These are phyloP conservation scores for Ploceus nigricollis DNA, from an alignment of 2,113 vertebrate species.

Conservation along the genomic window DNA sequence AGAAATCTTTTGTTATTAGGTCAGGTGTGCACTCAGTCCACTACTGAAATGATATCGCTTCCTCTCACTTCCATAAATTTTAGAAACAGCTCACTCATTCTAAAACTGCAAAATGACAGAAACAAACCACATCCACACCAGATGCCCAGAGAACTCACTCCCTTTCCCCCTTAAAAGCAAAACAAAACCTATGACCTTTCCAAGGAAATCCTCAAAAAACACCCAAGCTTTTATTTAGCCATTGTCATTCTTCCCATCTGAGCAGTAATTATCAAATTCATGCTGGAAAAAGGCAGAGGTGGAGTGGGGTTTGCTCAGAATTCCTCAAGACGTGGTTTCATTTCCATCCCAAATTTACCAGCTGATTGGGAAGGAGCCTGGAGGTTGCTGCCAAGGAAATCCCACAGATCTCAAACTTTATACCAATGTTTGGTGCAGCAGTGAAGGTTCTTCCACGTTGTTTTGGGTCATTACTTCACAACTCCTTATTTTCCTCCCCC, in stretches of 20 bases:
- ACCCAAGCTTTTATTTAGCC: background rate
- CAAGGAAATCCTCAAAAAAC: background rate
- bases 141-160: background rate
- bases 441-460: background rate
- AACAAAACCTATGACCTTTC: background rate
- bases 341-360: background rate
- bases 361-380: background rate
- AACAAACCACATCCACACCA: background rate
- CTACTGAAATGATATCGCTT: background rate
- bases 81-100: background rate
- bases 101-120: background rate
- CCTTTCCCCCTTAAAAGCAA: background rate
- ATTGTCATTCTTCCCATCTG: background rate
- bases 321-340: background rate
- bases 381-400: background rate
- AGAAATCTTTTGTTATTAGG: background rate
- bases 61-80: background rate
- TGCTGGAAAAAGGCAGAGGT: background rate
- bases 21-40: background rate
- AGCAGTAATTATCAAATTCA: background rate
- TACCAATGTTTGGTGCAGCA: background rate
- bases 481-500: rapidly evolving
- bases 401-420: background rate
- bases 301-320: background rate
- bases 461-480: background rate